Percentiles rank a stretch among this genome's conserved stretches.
These are phyloP conservation scores for Habrosyne pyritoides DNA, from an alignment of 2,888 invertebrate species.

Conservation along the genomic window DNA sequence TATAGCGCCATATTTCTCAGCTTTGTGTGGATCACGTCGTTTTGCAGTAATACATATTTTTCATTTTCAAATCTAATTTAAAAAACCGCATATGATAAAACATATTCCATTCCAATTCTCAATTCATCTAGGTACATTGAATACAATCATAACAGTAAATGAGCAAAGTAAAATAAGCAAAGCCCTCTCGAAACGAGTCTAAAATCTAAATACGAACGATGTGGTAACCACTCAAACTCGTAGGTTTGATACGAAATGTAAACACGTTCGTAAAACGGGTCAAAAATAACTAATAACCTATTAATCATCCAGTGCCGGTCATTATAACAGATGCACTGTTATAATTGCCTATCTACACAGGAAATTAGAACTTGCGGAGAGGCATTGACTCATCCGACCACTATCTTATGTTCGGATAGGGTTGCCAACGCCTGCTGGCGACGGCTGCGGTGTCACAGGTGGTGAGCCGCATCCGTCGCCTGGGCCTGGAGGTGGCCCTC, in stretches of 20 bases:
- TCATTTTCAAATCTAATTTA: too few relatives aligned
- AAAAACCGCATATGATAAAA: too few relatives aligned
- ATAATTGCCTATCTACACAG: conserved; percentile 45
- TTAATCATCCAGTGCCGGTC: conserved; percentile 34
- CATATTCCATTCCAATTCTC: too few relatives aligned
- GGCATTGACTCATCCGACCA: conserved; percentile 42
- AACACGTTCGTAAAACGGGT: background rate
- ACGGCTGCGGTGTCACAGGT: too few relatives aligned
- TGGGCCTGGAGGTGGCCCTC: too few relatives aligned
- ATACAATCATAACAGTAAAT: background rate
- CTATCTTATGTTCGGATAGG: conserved; percentile 4
- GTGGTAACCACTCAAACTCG: conserved; percentile 1
- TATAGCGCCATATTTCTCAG: too few relatives aligned
- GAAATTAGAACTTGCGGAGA: conserved; percentile 36
- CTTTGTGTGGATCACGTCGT: too few relatives aligned
- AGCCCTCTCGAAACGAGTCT: background rate
- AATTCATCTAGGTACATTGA: too few relatives aligned
- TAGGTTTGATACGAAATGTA: background rate
- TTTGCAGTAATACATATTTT: too few relatives aligned
- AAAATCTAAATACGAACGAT: background rate
- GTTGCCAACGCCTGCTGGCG: background rate
- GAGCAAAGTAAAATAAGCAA: background rate
- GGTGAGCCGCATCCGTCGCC: too few relatives aligned
- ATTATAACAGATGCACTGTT: conserved; percentile 37
- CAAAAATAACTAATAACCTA: conserved; percentile 30